Conservation (phyloP, 2,888 invertebrate species). For the Pterostichus madidus region DNA sequence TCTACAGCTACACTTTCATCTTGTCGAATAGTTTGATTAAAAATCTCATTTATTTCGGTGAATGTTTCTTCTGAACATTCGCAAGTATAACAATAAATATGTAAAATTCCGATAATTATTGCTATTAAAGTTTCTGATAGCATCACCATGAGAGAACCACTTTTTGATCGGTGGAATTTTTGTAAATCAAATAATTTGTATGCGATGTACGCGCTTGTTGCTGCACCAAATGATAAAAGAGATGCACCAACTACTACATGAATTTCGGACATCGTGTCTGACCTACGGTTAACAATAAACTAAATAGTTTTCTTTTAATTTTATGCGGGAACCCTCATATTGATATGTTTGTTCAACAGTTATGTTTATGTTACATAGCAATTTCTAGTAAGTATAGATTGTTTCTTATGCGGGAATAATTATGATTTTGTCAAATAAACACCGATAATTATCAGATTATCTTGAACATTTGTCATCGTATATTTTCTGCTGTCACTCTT, state of each 20-base stretch:
- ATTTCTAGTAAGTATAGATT: conserved; percentile 34
- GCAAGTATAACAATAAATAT: conserved; percentile 70
- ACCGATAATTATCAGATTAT: conserved; percentile 14
- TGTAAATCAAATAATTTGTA: conserved; percentile 43
- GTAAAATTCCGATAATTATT: conserved; percentile 73
- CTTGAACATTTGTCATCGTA: too few species aligned
- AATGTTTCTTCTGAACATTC: conserved; percentile 11
- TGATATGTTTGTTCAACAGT: conserved; percentile 23
- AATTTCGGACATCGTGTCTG: conserved; percentile 50
- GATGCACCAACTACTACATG: conserved; percentile 52
- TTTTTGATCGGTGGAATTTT: conserved; percentile 17
- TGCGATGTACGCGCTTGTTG: conserved; percentile 27
- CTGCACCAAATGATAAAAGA: conserved; percentile 23
- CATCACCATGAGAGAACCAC: conserved; percentile 68
- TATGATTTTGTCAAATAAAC: conserved; percentile 25
- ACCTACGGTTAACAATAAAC: conserved; percentile 2
- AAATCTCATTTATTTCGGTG: background rate
- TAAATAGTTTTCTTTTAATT: conserved; percentile 43
- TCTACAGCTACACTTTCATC: conserved; percentile 20
- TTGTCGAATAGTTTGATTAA: conserved; percentile 35
- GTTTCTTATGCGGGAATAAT: conserved; percentile 52
- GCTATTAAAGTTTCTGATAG: conserved; percentile 73
- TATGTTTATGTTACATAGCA: conserved; percentile 30
- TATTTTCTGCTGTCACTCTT: background rate
- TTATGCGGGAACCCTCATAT: conserved; percentile 61